Base-by-base conservation (phyloP, 2,888 invertebrate genomes). In the Formica aserva region DNA sequence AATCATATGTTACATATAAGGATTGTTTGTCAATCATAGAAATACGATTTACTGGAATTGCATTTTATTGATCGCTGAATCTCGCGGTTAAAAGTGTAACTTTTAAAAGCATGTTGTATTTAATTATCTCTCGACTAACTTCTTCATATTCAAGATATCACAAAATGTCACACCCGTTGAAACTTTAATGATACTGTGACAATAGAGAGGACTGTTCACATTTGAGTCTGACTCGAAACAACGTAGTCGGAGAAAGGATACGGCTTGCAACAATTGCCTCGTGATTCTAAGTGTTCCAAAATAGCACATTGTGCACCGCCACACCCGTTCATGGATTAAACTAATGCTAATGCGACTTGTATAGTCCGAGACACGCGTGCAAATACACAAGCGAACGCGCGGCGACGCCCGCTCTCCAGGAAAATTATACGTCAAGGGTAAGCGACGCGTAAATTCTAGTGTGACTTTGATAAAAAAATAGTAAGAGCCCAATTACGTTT, bases 401-500 rank as follows among this genome's bases (percentile, higher is more conserved):
- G 35, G 9, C n/a, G 38, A 52, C 52, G 72, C 48, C 80, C n/a
- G 55, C 15, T 75, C 63, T 63, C 38, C 29, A 38, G 52, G 52
- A 63, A 75, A 81, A 81, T 81, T 81, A 81, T 52, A 81, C 63
- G 52, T 81, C 63, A 41, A 63, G 63, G 52, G 26, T 65, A 75
- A 75, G 45, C 71, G 78, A 78, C 72, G 75, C 75, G 75, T 81
- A 75, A 81, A 81, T 63, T 74, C 75, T 65, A 74, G 41, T 55
- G 75, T 75, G 63, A 65, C 22, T 11, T 63, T n/a, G 38, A 35
- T n/a, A 35, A 29, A 55, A 63, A 63, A 41, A 72, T 22, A 52
- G 41, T 13, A 8, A 32, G 45, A 18, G 48, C 63, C 41, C 52
- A 55, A 74, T 81, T 75, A 81, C 63, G 63, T 75, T 81, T 81